Evolutionary conservation across 2,113 vertebrate genomes (phyloP).

Genomic region (Urocitellus parryii): DNA sequence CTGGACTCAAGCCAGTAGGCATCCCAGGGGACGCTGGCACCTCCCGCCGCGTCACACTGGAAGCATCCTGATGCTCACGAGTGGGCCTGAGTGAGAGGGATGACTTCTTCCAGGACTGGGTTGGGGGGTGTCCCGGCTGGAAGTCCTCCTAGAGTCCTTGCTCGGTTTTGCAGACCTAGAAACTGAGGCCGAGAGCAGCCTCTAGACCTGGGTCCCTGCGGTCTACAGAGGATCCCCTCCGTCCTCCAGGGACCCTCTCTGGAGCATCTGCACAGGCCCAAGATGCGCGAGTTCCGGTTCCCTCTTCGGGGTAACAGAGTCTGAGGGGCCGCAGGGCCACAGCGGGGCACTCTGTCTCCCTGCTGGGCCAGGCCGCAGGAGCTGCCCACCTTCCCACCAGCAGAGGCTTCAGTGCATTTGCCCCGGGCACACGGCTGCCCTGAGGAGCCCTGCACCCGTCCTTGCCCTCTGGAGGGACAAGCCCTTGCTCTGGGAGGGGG

Average conservation of each 20-base stretch:
- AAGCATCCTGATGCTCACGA: fast-evolving
- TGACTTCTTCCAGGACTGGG: fast-evolving
- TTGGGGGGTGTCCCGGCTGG: fast-evolving
- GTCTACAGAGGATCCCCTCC: not conserved
- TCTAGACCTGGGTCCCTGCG: not conserved
- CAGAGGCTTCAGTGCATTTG: fast-evolving
- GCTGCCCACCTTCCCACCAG: not conserved
- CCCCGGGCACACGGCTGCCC: not conserved
- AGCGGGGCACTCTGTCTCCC: not conserved
- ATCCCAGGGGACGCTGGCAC: not conserved
- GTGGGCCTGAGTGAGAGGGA: not conserved
- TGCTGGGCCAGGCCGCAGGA: fast-evolving
- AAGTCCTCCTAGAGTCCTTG: not conserved
- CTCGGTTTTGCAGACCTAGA: not conserved
- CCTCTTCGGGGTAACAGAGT: not conserved
- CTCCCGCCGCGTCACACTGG: fast-evolving
- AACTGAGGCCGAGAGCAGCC: not conserved
- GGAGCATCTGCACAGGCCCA: not conserved
- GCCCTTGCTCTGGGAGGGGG: not conserved
- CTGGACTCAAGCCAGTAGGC: fast-evolving
- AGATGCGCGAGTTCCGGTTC: not conserved
- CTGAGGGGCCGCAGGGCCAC: fast-evolving
- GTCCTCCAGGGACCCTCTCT: not conserved
- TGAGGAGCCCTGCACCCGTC: not conserved
- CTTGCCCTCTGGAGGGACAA: not conserved